These are phyloP conservation scores for Xanthia icteritia DNA, from an alignment of 2,888 invertebrate species.

Conservation along the genomic window DNA sequence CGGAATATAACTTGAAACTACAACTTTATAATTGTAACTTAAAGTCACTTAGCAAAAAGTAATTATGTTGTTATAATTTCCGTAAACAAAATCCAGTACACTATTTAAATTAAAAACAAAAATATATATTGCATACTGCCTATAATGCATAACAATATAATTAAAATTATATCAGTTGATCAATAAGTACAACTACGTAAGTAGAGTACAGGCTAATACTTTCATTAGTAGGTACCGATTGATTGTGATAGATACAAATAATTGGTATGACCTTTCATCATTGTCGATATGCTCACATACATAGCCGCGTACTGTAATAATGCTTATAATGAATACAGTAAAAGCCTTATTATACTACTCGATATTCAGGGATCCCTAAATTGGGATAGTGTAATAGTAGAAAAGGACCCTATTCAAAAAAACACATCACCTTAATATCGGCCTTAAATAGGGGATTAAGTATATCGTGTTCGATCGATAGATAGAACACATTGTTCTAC, in stretches of 20 bases:
- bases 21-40: not conserved
- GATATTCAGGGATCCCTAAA: not conserved
- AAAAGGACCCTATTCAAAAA: not conserved
- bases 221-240: constrained; percentile 9
- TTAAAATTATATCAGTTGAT: constrained; percentile 11
- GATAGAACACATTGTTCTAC: constrained; percentile 63
- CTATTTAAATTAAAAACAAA: constrained; percentile 5
- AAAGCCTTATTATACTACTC: not conserved
- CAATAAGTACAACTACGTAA: not conserved
- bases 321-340: not conserved
- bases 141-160: not conserved
- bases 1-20: not conserved
- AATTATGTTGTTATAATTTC: constrained; percentile 40
- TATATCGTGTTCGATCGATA: constrained; percentile 23
- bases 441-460: not conserved
- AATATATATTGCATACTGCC: not conserved
- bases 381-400: not conserved
- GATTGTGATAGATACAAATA: not conserved
- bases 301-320: not conserved
- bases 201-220: constrained; percentile 12
- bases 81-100: constrained; percentile 46
- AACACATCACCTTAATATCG: not conserved
- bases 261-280: constrained; percentile 1
- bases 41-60: constrained; percentile 33
- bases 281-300: not conserved